Conservation (phyloP, 2,113 vertebrate genomes). For the Chaetops frenatus region DNA sequence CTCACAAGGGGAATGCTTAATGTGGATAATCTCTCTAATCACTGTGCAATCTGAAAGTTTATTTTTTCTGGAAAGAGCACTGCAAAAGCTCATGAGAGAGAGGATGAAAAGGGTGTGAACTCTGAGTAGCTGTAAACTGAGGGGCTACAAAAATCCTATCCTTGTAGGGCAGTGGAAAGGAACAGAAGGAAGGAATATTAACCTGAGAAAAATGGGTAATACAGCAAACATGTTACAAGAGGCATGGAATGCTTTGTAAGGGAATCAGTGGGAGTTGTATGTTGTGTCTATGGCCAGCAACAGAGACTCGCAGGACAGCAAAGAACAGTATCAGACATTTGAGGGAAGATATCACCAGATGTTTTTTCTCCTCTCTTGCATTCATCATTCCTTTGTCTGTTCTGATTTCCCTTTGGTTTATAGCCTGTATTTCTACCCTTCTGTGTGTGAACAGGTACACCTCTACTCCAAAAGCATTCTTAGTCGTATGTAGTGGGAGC, state of each 20-base stretch:
- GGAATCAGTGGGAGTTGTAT: not conserved
- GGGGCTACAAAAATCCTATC: not conserved
- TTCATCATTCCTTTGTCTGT: not conserved
- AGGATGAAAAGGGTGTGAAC: constrained; percentile 21
- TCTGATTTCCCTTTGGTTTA: not conserved
- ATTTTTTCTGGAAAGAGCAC: constrained; percentile 26
- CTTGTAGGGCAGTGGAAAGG: not conserved
- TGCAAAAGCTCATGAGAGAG: not conserved
- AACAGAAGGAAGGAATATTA: not conserved
- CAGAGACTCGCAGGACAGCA: not conserved
- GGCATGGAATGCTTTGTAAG: not conserved
- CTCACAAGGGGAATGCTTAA: not conserved
- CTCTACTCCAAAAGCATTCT: not conserved
- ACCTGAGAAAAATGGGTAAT: not conserved
- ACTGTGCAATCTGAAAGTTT: not conserved
- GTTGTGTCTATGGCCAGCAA: not conserved
- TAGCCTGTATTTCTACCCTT: not conserved
- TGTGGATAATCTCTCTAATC: constrained; percentile 16
- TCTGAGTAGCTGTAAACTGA: not conserved
- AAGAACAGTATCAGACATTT: not conserved
- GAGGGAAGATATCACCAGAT: not conserved
- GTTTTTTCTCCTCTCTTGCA: not conserved
- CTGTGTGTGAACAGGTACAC: not conserved
- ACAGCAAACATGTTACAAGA: not conserved
- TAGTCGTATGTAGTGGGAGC: not conserved